Evolutionary conservation across 2,113 vertebrate species (phyloP), one percentile per base, ranked within the genome.

Genomic region (Anhinga rufa): DNA sequence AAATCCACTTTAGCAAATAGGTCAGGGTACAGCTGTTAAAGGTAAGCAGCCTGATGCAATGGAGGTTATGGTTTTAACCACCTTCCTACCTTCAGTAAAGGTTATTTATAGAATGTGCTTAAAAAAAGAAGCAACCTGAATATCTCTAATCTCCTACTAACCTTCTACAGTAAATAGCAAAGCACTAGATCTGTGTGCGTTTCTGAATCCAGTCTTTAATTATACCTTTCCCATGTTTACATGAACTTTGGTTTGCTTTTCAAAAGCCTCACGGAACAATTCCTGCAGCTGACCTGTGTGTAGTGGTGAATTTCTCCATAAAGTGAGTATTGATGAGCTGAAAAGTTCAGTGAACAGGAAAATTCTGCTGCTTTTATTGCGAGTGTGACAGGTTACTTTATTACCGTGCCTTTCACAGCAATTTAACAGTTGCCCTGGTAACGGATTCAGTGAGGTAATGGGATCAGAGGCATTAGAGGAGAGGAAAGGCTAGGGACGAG

Each of bases 361-460:
- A 98, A 98, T 98, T 98, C 98, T 98, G 97, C 98, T 92, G 97
- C 98, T 98, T 98, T 98, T 98, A 98, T 98, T 98, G 98, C 98
- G 97, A 97, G 55, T 98, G 98, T 98, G 98, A 98, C 98, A 98
- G 98, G 98, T 98, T 98, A 98, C 98, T 98, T 98, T 98, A 98
- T 98, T 98, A 98, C 98, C 95, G 97, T 98, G 98, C 98, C 98
- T 98, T 98, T 98, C 98, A 98, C 98, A 98, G 98, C 98, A 98
- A 98, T 98, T 98, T 98, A 98, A 97, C 98, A 98, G 98, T 98
- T 98, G 98, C 98, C 98, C 97, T 98, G 98, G 98, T 97, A 98
- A 98, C 98, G 95, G 98, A 98, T 98, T 98, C 98, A 96, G 98
- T 98, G 98, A 98, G 98, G 98, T 98, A 98, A 98, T 98, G 98